Base-by-base conservation (phyloP, 2,888 invertebrate species). In the Adelphocoris suturalis region DNA sequence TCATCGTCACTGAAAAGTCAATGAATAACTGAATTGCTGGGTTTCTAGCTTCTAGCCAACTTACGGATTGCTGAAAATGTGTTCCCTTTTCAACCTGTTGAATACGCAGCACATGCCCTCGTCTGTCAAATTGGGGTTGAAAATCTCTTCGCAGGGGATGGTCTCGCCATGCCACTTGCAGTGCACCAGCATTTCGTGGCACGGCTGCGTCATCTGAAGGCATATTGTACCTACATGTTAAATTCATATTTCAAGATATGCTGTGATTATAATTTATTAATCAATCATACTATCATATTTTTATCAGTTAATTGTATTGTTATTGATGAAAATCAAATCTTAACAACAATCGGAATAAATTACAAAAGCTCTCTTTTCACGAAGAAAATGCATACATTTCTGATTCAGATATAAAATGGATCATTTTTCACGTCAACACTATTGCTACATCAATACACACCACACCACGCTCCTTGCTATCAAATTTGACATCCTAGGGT, bases 71-170 rank as follows among this genome's bases (percentile, higher is more conserved):
- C 96, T 94, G 91, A 96, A 96, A 93, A 97, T 94, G 91, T 95
- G 95, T 89, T 95, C 95, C 0, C 95, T 94, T 91, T 97, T 96
- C 5, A 97, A 95, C n/a, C 96, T 95, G 93, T 97, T 97, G 93
- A 97, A 97, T 0, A 96, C 96, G 93, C 97, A 97, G 93, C 97
- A 97, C 3, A 97, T 94, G 0, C 97, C 97, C 93, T 97, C 97
- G 92, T 97, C 97, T 0, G 97, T 97, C 90, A 97, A 94, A 86
- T 96, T 95, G 0, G 96, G 96, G 93, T 96, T 96, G 93, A 97
- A 97, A 89, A 96, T 93, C 86, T 95, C 94, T 12, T 95, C 94
- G 92, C 97, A 97, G 86, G 94, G 94, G 92, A 95, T 94, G 0
- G 92, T 92, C 13, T 94, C 94, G 0, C 95, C 95, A 91, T 96